phyloP scores from a whole-genome alignment of 2,888 invertebrate species.

The Toxonevra muliebris region DNA sequence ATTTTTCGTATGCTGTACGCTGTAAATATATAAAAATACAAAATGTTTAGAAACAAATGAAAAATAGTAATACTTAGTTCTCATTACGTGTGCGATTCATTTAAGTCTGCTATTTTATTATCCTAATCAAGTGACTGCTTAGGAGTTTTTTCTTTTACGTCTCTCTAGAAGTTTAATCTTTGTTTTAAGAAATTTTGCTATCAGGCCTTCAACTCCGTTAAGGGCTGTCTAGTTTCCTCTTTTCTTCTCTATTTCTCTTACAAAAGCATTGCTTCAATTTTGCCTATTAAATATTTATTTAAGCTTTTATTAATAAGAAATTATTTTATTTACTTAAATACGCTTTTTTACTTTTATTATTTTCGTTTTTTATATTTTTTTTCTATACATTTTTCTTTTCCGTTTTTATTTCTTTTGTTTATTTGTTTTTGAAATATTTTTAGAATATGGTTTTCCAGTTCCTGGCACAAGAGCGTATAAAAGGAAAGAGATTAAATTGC shows the following conservation, averaged over 20 bases:
- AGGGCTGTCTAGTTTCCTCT: slow-evolving; percentile 15
- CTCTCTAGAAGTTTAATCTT: too few species aligned
- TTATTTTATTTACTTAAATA: too few species aligned
- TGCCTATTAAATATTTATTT: slow-evolving; percentile 8
- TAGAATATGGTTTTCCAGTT: slow-evolving; percentile 63
- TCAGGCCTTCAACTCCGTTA: neutral
- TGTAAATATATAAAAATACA: too few species aligned
- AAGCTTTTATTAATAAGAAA: slow-evolving; percentile 24
- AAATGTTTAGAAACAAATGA: too few species aligned
- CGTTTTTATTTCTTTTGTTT: slow-evolving; percentile 33
- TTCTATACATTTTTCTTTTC: slow-evolving; percentile 28
- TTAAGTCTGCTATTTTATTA: too few species aligned
- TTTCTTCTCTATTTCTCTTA: slow-evolving; percentile 5
- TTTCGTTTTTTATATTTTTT: slow-evolving; percentile 27
- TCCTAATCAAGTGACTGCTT: slow-evolving; percentile 1
- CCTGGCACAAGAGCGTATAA: slow-evolving; percentile 61
- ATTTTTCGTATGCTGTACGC: too few species aligned
- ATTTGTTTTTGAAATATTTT: slow-evolving; percentile 45
- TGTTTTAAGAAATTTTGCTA: too few species aligned
- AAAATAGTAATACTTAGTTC: too few species aligned
- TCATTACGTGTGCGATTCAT: too few species aligned
- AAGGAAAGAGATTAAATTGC: slow-evolving; percentile 65
- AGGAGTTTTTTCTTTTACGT: neutral
- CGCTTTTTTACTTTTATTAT: slow-evolving; percentile 9
- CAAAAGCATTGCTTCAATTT: too few species aligned